These are phyloP conservation scores for Hydrozoanthus tunicans DNA, from an alignment of 64 coral and sea anemone genomes.

Conservation along the genomic window DNA sequence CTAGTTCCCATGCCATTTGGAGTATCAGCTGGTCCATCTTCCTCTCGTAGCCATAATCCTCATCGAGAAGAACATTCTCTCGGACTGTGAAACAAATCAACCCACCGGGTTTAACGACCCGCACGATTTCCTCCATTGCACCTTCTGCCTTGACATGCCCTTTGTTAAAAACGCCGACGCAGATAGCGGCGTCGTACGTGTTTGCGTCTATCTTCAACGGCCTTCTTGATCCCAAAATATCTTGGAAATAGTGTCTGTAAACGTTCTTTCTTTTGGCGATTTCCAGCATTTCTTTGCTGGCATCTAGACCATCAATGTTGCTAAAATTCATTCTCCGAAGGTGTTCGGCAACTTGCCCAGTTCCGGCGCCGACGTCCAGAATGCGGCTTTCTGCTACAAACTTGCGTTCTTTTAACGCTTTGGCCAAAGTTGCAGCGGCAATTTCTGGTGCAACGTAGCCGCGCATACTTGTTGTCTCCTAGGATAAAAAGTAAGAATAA, in stretches of 20 bases:
- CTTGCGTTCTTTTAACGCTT: conserved; percentile 22
- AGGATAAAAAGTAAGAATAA: neutral
- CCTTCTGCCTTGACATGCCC: conserved; percentile 83
- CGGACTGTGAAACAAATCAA: conserved; percentile 82
- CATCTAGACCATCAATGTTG: conserved; percentile 45
- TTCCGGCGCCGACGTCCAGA: conserved; percentile 48
- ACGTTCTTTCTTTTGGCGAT: conserved; percentile 78
- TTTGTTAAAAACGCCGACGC: conserved; percentile 79
- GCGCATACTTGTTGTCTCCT: conserved; percentile 50
- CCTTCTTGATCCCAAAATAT: conserved; percentile 56
- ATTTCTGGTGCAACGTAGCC: conserved; percentile 58
- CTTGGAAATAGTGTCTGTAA: conserved; percentile 67
- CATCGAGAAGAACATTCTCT: conserved; percentile 71
- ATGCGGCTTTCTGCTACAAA: conserved; percentile 5
- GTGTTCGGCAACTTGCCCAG: conserved; percentile 42
- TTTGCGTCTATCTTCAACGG: conserved; percentile 49
- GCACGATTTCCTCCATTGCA: conserved; percentile 94
- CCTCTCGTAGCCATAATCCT: conserved; percentile 76
- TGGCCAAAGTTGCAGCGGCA: conserved; percentile 47
- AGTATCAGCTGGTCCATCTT: conserved; percentile 75
- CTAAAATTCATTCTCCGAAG: conserved; percentile 39
- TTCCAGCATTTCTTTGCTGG: conserved; percentile 51
- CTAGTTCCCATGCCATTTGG: conserved; percentile 66
- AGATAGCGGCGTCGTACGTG: conserved; percentile 75
- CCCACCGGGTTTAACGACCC: conserved; percentile 80